Base-by-base conservation (phyloP, 2,888 invertebrate genomes). In the Aromia moschata region DNA sequence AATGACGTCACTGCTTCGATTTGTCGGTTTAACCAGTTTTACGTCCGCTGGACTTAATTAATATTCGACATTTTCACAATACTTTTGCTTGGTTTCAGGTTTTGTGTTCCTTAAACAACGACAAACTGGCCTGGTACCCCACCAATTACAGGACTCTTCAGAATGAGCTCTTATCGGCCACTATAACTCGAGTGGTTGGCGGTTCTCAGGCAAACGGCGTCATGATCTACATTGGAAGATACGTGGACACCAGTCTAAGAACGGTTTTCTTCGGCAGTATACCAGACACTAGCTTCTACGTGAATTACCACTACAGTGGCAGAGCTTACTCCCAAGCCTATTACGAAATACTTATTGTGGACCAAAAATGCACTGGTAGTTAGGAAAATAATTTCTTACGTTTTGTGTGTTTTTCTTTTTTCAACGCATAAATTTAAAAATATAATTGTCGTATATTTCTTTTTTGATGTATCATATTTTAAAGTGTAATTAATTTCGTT, bases 281-380 rank as follows among this genome's bases (percentile, higher is more conserved):
- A 2, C 30, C 18, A 10, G n/a, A 49, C n/a, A 20, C 36, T 2
- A 9, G 11, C 14, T 17, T 37, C 38, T 12, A 38, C 14, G 9
- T 49, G 15, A 37, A 38, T 10, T 49, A 49, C 5, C 38, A 49
- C 7, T 30, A 20, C 15, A 12, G 11, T 17, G 25, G 30, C 2
- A 41, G 18, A 31, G 5, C 16, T 2, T 17, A 16, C 5, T 12
- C 30, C 10, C 31, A 16, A 2, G 15, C 31, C 14, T 16, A 41
- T 17, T 52, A 17, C 14, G 52, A 52, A 30, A 31, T 52, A 52
- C 41, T 52, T 16, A 20, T 52, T 16, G 11, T 52, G 10, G 41
- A 25, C n/a, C 3, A 25, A n/a, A n/a, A n/a, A n/a, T n/a, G n/a
- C n/a, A n/a, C n/a, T n/a, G n/a, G n/a, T n/a, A n/a, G n/a, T n/a